Evolutionary conservation across 2,888 invertebrate genomes (phyloP).

Genomic region (Nycteola revayana): DNA sequence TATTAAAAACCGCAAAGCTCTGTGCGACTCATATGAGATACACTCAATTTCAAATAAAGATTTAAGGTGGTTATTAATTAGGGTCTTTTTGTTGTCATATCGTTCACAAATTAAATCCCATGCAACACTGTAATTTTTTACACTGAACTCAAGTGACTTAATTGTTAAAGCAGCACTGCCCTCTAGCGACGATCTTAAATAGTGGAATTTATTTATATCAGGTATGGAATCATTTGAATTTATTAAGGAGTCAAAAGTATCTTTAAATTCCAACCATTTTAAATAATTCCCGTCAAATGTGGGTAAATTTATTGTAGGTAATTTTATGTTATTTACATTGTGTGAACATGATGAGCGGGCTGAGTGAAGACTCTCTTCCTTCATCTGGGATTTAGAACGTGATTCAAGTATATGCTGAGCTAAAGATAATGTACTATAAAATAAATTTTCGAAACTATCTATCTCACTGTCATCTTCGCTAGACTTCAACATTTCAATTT

Average conservation of each 20-base stretch:
- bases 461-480: too few relatives aligned
- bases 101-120: conserved; percentile 10
- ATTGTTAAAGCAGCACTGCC: conserved; percentile 16
- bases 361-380: too few relatives aligned
- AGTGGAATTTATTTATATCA: conserved; percentile 28
- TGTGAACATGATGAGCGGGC: too few relatives aligned
- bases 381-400: too few relatives aligned
- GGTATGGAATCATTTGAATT: conserved; percentile 19
- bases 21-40: conserved; percentile 1
- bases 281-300: conserved; percentile 22
- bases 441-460: too few relatives aligned
- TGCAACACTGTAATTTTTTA: conserved; percentile 14
- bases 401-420: too few relatives aligned
- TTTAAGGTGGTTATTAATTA: conserved; percentile 4
- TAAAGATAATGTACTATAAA: too few relatives aligned
- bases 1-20: conserved; percentile 3
- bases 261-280: conserved; percentile 22
- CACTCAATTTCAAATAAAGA: conserved; percentile 2
- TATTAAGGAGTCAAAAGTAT: conserved; percentile 23
- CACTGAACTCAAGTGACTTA: conserved; percentile 16
- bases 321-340: too few relatives aligned
- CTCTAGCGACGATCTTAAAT: conserved; percentile 19
- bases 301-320: conserved; percentile 15
- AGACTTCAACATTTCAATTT: too few relatives aligned
- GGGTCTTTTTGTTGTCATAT: conserved; percentile 5